These are phyloP conservation scores for Thalassaphorura encarpata DNA, from an alignment of 1,140 invertebrate species.

Conservation along the genomic window DNA sequence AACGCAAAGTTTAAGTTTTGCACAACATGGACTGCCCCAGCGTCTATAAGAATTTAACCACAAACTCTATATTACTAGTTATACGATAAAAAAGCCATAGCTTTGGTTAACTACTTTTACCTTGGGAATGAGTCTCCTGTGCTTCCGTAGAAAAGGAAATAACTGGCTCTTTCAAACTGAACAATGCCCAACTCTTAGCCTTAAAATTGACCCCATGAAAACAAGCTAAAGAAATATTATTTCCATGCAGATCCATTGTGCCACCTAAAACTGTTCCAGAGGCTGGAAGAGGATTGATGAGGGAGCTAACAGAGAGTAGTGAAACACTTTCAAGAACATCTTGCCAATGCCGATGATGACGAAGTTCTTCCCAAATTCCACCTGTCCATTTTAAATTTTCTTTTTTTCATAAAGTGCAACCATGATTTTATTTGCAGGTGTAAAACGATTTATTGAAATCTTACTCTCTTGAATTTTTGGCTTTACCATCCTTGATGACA, in stretches of 20 bases:
- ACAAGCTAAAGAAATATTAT: constrained; percentile 88
- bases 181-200: constrained; percentile 91
- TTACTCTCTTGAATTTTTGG: constrained; percentile 4
- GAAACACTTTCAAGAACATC: constrained; percentile 43
- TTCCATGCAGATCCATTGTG: constrained; percentile 76
- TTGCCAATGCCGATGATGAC: constrained; percentile 51
- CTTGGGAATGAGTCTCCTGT: constrained; percentile 61
- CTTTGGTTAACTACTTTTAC: constrained; percentile 36
- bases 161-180: constrained; percentile 85
- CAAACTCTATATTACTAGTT: constrained; percentile 1
- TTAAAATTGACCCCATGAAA: constrained; percentile 97
- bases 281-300: constrained; percentile 50
- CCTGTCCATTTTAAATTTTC: constrained; percentile 1
- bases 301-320: constrained; percentile 41
- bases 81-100: not conserved
- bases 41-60: constrained; percentile 18
- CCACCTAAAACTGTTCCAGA: constrained; percentile 80
- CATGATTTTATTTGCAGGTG: not conserved
- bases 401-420: constrained; percentile 33
- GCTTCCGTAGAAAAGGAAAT: constrained; percentile 93
- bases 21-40: constrained; percentile 59
- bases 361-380: constrained; percentile 27
- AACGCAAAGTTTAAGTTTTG: constrained; percentile 81
- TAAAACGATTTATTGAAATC: not conserved
- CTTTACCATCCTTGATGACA: constrained; percentile 7